A percentile compares a stretch with the other conserved stretches of the same genome.
These are phyloP conservation scores for Lepilemur ruficaudatus DNA, from an alignment of 2,797 vertebrate genomes.

Conservation along the genomic window DNA sequence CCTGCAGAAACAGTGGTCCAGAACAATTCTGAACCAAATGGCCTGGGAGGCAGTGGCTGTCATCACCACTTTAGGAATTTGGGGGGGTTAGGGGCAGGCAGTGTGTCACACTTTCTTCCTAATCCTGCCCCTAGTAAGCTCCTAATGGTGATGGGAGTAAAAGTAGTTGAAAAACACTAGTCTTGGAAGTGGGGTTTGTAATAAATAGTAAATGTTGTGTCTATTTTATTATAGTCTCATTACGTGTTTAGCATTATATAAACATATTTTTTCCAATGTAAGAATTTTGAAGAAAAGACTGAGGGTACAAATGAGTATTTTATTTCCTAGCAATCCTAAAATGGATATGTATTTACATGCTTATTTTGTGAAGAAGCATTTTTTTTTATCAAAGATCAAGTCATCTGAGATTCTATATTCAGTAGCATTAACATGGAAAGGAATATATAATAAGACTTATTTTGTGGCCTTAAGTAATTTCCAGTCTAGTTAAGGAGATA, in stretches of 20 bases:
- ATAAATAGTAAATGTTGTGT: neutral
- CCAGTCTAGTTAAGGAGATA: neutral
- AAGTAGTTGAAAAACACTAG: neutral
- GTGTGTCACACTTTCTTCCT: neutral
- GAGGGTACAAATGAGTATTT: neutral
- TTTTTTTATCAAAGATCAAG: neutral
- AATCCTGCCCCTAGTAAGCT: neutral
- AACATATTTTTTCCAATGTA: neutral
- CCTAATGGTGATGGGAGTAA: neutral
- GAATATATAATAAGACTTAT: neutral
- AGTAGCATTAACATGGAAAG: neutral
- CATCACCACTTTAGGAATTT: neutral
- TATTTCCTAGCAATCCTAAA: neutral
- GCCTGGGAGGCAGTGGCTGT: neutral
- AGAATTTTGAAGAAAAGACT: neutral
- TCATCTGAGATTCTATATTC: neutral
- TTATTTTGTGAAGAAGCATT: neutral
- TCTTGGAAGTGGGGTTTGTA: neutral
- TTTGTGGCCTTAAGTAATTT: neutral
- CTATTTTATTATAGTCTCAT: neutral
- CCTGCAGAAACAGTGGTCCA: neutral
- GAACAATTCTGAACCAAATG: neutral
- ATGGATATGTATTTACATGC: neutral
- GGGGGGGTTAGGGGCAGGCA: rapidly evolving
- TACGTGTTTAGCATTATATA: neutral